Evolutionary conservation across 2,113 vertebrate species (phyloP), one percentile per base, ranked within the genome.

Genomic region (Mesocricetus auratus): DNA sequence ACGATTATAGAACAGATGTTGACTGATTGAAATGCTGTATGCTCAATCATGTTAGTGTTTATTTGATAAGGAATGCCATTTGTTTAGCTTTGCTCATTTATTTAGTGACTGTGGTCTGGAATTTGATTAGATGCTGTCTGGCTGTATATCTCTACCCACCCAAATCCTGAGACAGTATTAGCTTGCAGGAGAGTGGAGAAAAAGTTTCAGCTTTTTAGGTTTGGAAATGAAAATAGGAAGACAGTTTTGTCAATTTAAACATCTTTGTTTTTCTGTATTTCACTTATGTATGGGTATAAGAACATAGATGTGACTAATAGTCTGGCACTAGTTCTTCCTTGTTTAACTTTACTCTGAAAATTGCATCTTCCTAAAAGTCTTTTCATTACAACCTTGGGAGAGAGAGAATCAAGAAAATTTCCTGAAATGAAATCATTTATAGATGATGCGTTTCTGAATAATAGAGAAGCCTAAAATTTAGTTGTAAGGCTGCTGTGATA

Each of bases 11-110:
- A 96, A 87, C 91, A 97, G 95, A 94, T 97, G 96, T 86, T 97
- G 87, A 94, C 95, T 97, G 95, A 96, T 85, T 97, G 78, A 97
- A 97, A 94, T 96, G 69, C 94, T 96, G 74, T 90, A 78, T 97
- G 89, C 93, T 97, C 94, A 97, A 89, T 97, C 94, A 96, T 94
- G 83, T 96, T 98, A 95, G 83, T 97, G 95, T 98, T 97, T 97
- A 92, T 97, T 97, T 97, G 93, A 97, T 95, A 97, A 97, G 85
- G 60, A 93, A 95, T 94, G 58, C 58, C 87, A 93, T 94, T 97
- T 97, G 42, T 96, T 97, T 97, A 95, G 73, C 50, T 95, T 96
- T 85, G n/a, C 58, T 97, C 89, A 89, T 96, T 97, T 96, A 93
- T 96, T 96, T 64, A 66, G 74, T 94, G 75, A 90, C 93, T 73